Conservation (phyloP, 2,888 invertebrate species). For the Meteorus cinctellus region DNA sequence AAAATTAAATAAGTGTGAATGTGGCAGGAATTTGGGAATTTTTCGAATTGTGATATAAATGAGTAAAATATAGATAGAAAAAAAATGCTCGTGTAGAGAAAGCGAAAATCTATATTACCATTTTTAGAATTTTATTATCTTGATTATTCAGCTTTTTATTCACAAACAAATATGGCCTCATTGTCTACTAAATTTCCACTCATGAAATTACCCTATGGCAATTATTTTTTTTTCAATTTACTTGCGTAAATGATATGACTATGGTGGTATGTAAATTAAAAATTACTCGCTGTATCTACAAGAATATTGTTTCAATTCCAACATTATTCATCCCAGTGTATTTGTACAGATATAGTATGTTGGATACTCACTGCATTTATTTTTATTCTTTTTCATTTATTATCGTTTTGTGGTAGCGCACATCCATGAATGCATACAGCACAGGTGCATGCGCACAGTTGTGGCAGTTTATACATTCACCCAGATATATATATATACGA, state of each 20-base stretch:
- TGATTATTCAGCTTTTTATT: too few relatives aligned
- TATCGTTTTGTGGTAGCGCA: constrained; percentile 29
- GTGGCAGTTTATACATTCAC: constrained; percentile 33
- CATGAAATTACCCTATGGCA: too few relatives aligned
- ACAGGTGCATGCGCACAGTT: constrained; percentile 39
- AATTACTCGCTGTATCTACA: background rate
- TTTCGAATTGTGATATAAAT: too few relatives aligned
- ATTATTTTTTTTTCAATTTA: too few relatives aligned
- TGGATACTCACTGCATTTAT: constrained; percentile 7
- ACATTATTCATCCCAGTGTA: constrained; percentile 9
- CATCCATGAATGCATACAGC: constrained; percentile 40
- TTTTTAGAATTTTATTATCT: too few relatives aligned
- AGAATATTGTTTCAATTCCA: constrained; percentile 13
- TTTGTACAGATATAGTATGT: constrained; percentile 15
- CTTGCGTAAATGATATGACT: background rate
- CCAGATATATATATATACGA: constrained; percentile 19
- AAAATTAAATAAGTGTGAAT: too few relatives aligned
- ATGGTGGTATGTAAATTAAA: background rate
- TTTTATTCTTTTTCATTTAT: constrained; percentile 2
- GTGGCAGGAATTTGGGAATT: too few relatives aligned
- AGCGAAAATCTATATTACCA: too few relatives aligned
- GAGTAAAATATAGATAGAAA: too few relatives aligned
- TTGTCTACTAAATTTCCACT: too few relatives aligned
- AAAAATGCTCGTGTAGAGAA: too few relatives aligned
- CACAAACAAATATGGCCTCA: too few relatives aligned